Conservation (phyloP, 2,797 vertebrate genomes). For the Ctenosaura bakeri region DNA sequence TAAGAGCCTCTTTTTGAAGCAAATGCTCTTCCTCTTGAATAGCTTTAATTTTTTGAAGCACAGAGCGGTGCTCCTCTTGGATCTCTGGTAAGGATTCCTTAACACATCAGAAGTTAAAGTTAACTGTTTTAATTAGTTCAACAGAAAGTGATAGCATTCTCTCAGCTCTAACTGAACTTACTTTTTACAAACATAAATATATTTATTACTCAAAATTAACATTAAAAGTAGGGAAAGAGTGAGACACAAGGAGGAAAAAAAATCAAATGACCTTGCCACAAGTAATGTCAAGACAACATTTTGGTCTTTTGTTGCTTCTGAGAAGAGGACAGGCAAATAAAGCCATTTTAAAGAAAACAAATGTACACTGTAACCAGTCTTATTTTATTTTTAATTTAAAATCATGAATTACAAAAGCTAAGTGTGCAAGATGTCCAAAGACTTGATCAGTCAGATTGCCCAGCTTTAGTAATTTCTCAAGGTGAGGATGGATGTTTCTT, state of each 20-base stretch:
- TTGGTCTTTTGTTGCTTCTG: not conserved
- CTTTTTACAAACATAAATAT: not conserved
- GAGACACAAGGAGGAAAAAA: not conserved
- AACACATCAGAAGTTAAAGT: not conserved
- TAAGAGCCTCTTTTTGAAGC: slow-evolving; percentile 92
- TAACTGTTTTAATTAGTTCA: not conserved
- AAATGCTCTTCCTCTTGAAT: slow-evolving; percentile 89
- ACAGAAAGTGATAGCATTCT: not conserved
- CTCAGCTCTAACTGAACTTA: not conserved
- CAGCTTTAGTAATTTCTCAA: not conserved
- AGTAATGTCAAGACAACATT: not conserved
- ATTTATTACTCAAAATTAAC: not conserved
- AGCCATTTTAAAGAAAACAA: not conserved
- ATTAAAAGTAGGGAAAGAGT: not conserved
- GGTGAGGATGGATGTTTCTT: not conserved
- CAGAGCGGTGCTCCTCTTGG: slow-evolving; percentile 84
- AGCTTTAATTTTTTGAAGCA: slow-evolving; percentile 87
- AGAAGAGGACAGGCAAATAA: not conserved
- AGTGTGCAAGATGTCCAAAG: not conserved
- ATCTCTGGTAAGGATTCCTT: slow-evolving; percentile 88
- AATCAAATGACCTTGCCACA: not conserved
- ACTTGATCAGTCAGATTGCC: not conserved
- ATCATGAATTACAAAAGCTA: not conserved
- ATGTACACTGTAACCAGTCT: not conserved
- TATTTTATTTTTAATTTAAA: not conserved